Evolutionary conservation across 1,140 invertebrate genomes (phyloP), one percentile per base, ranked within the genome.

Genomic region (Mycetomoellerius zeteki): DNA sequence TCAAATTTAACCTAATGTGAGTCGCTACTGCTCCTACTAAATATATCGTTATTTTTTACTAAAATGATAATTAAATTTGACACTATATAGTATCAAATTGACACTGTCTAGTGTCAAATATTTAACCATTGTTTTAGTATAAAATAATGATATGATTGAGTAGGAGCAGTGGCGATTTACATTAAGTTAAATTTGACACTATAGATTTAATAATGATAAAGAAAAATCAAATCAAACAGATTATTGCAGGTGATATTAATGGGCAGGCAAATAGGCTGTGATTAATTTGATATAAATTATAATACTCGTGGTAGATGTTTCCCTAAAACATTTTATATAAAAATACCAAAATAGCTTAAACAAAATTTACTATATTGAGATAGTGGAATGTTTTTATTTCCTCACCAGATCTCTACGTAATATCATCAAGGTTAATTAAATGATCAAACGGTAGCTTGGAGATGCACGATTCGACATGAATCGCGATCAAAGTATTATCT

Each of bases 381-480:
- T 14, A 47, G 21, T 54, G 8, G 65, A 69, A 81, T 58, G 33
- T 58, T 81, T 81, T 43, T 37, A 64, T 64, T 81, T 81, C 64
- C 21, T 56, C 19, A 21, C 30, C 50, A 81, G 64, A 81, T 81
- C 64, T 21, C 64, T 33, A 81, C 64, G 16, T 27, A 19, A 81
- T 33, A 81, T 81, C 30, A 71, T 81, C 78, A 81, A 81, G 78
- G 65, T 81, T 81, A 81, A 81, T 71, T 71, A 81, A 81, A n/a
- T 21, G 27, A 81, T 81, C 65, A 81, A 81, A 81, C 64, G 78
- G 64, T 30, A 33, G 77, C 7, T 19, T 69, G 33, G 21, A 54
- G 50, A 67, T 81, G 78, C 78, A 50, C 64, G 65, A 81, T 81
- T 81, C 16, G 47, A 71, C 64, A 64, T 43, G 30, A 81, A 81